Evolutionary conservation across 2,113 vertebrate species (phyloP).

Genomic region (Meriones unguiculatus): DNA sequence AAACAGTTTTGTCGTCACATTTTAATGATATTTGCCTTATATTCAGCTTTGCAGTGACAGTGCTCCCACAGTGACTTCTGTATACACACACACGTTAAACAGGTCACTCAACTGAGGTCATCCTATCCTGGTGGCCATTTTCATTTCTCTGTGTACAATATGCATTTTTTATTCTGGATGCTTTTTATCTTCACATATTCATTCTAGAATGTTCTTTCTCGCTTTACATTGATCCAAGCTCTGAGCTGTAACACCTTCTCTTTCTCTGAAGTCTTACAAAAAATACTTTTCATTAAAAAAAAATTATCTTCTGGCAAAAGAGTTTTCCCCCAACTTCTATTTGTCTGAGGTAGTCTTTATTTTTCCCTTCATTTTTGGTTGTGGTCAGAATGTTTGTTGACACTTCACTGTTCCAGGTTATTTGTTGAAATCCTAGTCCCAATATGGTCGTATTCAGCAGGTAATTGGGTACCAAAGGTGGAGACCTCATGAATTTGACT

Average conservation of each 20-base stretch:
- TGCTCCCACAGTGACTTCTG: neutral
- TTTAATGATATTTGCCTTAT: slow-evolving; percentile 8
- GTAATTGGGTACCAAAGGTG: neutral
- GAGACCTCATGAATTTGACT: neutral
- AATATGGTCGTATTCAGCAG: neutral
- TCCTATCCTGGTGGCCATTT: neutral
- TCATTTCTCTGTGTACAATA: neutral
- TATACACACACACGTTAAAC: neutral
- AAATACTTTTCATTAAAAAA: neutral
- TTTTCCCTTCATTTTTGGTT: neutral
- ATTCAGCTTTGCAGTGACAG: neutral
- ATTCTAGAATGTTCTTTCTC: neutral
- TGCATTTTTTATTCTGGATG: slow-evolving; percentile 40
- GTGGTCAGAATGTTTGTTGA: neutral
- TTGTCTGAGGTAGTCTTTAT: slow-evolving; percentile 29
- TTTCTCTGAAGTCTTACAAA: neutral
- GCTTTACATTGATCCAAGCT: slow-evolving; percentile 2
- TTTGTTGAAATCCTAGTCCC: neutral
- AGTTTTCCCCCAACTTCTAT: neutral
- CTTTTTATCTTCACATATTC: neutral
- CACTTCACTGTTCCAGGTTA: neutral
- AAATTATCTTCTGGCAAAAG: neutral
- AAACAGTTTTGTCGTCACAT: neutral
- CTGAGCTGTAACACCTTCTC: neutral
- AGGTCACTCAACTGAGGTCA: neutral